Evolutionary conservation across 2,113 vertebrate species (phyloP).

Genomic region (Chroicocephalus ridibundus): DNA sequence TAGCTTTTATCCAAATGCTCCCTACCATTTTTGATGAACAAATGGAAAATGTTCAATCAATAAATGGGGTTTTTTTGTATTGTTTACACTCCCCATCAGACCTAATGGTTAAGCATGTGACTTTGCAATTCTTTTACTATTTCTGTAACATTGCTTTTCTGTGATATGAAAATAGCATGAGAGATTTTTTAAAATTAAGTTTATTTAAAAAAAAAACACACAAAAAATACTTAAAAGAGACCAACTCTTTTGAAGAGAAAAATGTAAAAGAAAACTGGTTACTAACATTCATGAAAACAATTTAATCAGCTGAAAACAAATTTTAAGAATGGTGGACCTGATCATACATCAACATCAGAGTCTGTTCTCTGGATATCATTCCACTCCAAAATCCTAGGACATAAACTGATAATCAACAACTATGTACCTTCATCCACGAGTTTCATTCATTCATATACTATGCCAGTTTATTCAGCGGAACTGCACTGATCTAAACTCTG

Average conservation of each 20-base stretch:
- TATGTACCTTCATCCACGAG: accelerated
- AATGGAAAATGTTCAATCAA: background rate
- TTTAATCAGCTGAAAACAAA: background rate
- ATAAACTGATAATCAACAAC: background rate
- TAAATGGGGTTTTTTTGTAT: accelerated
- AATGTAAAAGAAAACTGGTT: background rate
- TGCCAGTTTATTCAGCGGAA: background rate
- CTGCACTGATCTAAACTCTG: background rate
- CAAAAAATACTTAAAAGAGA: background rate
- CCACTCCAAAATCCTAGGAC: background rate
- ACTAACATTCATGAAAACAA: background rate
- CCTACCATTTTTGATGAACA: background rate
- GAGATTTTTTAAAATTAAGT: background rate
- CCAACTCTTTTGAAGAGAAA: background rate
- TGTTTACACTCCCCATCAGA: background rate
- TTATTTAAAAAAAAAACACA: background rate
- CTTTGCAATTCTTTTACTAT: background rate
- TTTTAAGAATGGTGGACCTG: background rate
- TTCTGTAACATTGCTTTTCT: background rate
- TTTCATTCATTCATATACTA: background rate
- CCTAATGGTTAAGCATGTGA: background rate
- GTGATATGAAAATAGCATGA: background rate
- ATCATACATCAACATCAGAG: background rate
- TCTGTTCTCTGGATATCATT: background rate
- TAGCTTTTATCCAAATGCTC: background rate